These are phyloP conservation scores for Acomys russatus DNA, from an alignment of 2,797 vertebrate genomes.

Conservation along the genomic window DNA sequence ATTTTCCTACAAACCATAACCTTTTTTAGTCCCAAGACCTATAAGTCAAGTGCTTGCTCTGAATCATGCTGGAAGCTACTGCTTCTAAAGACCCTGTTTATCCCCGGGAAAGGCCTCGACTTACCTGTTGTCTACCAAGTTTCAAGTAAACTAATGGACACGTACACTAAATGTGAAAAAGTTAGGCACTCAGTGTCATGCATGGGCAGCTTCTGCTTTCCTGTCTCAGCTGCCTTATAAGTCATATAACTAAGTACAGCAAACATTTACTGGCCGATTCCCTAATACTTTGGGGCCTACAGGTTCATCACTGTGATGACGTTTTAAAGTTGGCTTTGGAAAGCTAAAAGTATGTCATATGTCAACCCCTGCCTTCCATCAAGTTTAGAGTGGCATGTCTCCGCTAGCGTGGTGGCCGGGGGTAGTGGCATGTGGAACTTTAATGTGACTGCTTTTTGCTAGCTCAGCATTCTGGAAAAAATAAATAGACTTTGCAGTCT, in stretches of 20 bases:
- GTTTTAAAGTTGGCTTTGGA: constrained; percentile 75
- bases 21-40: not conserved
- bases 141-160: constrained; percentile 35
- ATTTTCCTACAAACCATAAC: not conserved
- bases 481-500: constrained; percentile 87
- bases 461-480: constrained; percentile 88
- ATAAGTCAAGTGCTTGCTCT: not conserved
- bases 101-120: not conserved
- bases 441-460: constrained; percentile 84
- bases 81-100: not conserved
- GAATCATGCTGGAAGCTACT: not conserved
- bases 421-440: constrained; percentile 85
- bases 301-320: constrained; percentile 69
- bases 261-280: constrained; percentile 67
- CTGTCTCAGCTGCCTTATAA: constrained; percentile 30
- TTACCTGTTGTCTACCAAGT: not conserved
- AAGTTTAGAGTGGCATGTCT: constrained; percentile 82
- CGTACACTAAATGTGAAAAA: not conserved
- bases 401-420: constrained; percentile 72
- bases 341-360: constrained; percentile 74
- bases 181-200: not conserved
- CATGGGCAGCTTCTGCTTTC: not conserved
- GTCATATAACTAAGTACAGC: constrained; percentile 66
- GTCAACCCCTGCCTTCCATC: constrained; percentile 84
- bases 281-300: constrained; percentile 61